phyloP scores from a whole-genome alignment of 2,113 vertebrate genomes.

The Lepisosteus oculatus region DNA sequence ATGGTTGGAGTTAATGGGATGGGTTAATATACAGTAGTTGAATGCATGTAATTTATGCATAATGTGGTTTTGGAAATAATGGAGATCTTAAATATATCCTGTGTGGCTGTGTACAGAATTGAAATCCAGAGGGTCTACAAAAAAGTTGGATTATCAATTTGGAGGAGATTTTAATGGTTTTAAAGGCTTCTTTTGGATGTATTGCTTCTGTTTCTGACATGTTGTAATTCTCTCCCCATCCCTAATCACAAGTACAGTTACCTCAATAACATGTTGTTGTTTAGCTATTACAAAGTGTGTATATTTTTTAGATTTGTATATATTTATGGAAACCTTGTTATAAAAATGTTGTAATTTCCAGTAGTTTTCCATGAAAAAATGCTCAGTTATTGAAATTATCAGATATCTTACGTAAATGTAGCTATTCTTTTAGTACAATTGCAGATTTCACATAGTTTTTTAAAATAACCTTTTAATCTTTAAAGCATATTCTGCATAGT shows the following conservation, averaged over 20 bases:
- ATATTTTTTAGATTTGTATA: no score
- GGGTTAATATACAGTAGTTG: background rate
- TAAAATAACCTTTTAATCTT: background rate
- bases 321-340: no score
- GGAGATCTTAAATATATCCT: slow-evolving; percentile 50
- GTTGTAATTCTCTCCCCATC: background rate
- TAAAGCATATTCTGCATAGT: no score
- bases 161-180: background rate
- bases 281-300: no score
- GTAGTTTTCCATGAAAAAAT: no score
- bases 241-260: no score
- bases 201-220: background rate
- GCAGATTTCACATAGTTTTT: no score
- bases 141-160: slow-evolving; percentile 31
- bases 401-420: no score
- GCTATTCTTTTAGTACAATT: no score
- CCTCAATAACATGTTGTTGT: no score
- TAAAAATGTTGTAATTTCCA: no score
- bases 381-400: no score
- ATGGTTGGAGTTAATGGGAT: background rate
- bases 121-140: slow-evolving; percentile 39
- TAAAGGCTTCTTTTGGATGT: background rate
- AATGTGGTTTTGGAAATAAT: slow-evolving; percentile 47
- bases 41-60: background rate
- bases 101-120: slow-evolving; percentile 38